Evolutionary conservation across 2,797 vertebrate genomes (phyloP), one percentile per base, ranked within the genome.

Genomic region (Heteromormyrus szaboi): DNA sequence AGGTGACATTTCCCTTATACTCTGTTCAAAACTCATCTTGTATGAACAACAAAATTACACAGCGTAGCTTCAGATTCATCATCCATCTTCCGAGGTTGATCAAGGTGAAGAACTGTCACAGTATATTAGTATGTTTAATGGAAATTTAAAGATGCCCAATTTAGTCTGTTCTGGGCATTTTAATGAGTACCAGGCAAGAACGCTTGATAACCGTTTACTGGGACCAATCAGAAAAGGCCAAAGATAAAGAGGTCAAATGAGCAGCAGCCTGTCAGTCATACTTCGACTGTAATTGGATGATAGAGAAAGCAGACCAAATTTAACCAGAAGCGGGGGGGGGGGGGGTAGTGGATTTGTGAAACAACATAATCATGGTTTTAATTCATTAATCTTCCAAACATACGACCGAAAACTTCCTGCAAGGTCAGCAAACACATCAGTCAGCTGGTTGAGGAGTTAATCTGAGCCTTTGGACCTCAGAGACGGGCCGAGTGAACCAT

Each of bases 401-500:
- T n/a, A 48, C 2, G 9, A 84, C 46, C 4, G 2, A 50, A 22
- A 83, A 84, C 25, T 50, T 48, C 84, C 9, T 37, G 29, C 84
- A 2, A 17, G 50, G 7, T 25, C 37, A 6, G 17, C n/a, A 65
- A 14, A 22, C 17, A 14, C 48, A n/a, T 33, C 48, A 65, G 25
- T 65, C 37, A 14, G 37, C 25, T 22, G 6, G 9, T 29, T 22
- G 46, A 25, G 54, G 54, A 53, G 50, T 54, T 50, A 37, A 22
- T 53, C 25, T 86, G 22, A 22, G 22, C 87, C 29, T 76, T 54
- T 76, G 17, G 22, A 62, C 83, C 46, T 19, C 37, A 29, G 65
- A 14, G 41, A 44, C 14, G 1, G 41, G n/a, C 56, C 44, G 72
- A 54, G 92, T 91, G 54, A 93, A 91, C 90, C 88, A 92, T 93